A percentile compares a stretch with the other conserved stretches of the same genome.
These are phyloP conservation scores for Papilio polytes DNA, from an alignment of 1,140 invertebrate genomes.

Conservation along the genomic window DNA sequence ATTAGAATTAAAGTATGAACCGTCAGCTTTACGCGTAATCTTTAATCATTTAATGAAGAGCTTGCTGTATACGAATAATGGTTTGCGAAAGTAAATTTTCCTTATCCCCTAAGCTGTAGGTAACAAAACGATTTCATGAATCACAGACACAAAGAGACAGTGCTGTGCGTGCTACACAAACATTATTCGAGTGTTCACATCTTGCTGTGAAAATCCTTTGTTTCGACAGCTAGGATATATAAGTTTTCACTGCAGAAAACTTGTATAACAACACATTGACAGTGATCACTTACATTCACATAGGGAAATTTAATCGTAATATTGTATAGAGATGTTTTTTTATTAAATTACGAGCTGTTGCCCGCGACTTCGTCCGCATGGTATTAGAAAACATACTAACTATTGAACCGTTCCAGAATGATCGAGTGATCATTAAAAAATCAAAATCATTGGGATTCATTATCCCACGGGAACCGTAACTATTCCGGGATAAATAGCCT, in stretches of 20 bases:
- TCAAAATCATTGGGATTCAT: too few relatives aligned
- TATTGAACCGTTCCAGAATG: too few relatives aligned
- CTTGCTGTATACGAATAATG: background rate
- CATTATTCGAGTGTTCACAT: background rate
- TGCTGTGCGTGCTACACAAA: background rate
- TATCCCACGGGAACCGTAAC: too few relatives aligned
- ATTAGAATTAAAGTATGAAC: background rate
- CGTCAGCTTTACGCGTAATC: background rate
- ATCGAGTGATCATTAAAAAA: too few relatives aligned
- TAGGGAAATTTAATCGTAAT: too few relatives aligned
- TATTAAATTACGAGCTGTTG: too few relatives aligned
- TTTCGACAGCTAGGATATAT: background rate
- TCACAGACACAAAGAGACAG: background rate
- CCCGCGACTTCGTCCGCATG: too few relatives aligned
- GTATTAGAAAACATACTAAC: too few relatives aligned
- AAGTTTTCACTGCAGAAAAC: background rate
- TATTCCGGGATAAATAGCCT: too few relatives aligned
- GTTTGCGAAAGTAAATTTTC: background rate
- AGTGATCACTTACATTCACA: too few relatives aligned
- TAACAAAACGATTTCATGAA: background rate
- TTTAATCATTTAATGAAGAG: background rate
- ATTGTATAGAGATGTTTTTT: too few relatives aligned
- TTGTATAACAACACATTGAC: background rate
- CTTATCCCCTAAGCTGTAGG: background rate
- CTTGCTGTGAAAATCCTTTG: conserved; percentile 1